Conservation (phyloP, 2,113 vertebrate genomes). For the Carettochelys insculpta region DNA sequence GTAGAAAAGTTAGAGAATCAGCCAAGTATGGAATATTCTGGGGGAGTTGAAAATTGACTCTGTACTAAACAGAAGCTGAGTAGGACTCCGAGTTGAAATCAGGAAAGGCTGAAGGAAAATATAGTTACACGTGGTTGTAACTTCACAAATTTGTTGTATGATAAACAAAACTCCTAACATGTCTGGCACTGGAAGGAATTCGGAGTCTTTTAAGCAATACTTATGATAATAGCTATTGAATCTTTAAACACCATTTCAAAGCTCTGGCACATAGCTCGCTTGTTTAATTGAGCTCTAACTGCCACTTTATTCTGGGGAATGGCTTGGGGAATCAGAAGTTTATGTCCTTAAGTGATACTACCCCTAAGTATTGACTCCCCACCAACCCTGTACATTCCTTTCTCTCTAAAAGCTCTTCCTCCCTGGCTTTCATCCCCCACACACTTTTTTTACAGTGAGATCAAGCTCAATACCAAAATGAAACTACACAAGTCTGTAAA, state of each 20-base stretch:
- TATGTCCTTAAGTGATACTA: background rate
- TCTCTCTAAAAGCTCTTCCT: background rate
- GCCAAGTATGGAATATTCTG: background rate
- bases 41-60: background rate
- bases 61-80: background rate
- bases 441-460: background rate
- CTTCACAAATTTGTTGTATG: background rate
- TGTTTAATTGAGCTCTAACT: background rate
- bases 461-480: background rate
- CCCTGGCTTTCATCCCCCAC: background rate
- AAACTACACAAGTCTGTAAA: background rate
- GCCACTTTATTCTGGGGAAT: rapidly evolving
- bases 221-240: background rate
- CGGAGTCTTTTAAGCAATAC: background rate
- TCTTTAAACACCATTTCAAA: background rate
- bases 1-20: background rate
- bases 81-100: background rate
- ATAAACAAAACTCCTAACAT: background rate
- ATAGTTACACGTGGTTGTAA: background rate
- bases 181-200: background rate
- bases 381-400: background rate
- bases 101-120: background rate
- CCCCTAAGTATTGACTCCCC: rapidly evolving
- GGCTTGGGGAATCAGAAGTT: background rate
- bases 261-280: background rate